A percentile compares a stretch with the other conserved stretches of the same genome.
phyloP scores from a whole-genome alignment of 2,888 invertebrate genomes.

The Nomada goodeniana region DNA sequence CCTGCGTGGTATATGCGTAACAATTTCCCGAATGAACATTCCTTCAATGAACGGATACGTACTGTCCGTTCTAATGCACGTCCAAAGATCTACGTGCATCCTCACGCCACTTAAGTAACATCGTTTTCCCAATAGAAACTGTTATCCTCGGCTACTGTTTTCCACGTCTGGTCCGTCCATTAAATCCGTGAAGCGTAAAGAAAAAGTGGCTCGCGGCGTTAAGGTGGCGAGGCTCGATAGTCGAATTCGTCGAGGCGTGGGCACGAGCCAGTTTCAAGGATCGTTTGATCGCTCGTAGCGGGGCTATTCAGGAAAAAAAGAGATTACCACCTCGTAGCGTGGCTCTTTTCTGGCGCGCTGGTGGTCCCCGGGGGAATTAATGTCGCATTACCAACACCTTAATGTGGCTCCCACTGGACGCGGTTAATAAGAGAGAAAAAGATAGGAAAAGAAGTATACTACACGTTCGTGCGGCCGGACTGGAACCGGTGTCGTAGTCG shows the following conservation, averaged over 20 bases:
- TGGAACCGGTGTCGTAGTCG: not conserved
- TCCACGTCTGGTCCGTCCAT: constrained; percentile 2
- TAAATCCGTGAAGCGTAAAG: constrained; percentile 47
- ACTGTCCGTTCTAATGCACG: too few relatives aligned
- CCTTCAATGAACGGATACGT: too few relatives aligned
- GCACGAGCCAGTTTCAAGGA: constrained; percentile 61
- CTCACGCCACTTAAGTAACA: too few relatives aligned
- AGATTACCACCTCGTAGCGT: constrained; percentile 66
- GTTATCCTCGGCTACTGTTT: constrained; percentile 16
- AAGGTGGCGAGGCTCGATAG: constrained; percentile 37
- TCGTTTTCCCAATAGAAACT: too few relatives aligned
- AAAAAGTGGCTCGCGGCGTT: constrained; percentile 28
- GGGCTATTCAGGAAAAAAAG: constrained; percentile 57
- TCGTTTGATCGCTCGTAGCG: constrained; percentile 59
- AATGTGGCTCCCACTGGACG: constrained; percentile 60
- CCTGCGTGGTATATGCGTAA: too few relatives aligned
- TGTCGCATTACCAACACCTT: constrained; percentile 73
- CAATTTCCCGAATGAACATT: too few relatives aligned
- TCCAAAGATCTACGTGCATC: too few relatives aligned
- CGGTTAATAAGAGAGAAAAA: constrained; percentile 27
- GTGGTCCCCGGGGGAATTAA: constrained; percentile 74
- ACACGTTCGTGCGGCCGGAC: constrained; percentile 8
- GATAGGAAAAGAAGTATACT: constrained; percentile 9
- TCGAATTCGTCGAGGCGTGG: constrained; percentile 57
- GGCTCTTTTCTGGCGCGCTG: constrained; percentile 51